phyloP scores from a whole-genome alignment of 1,140 invertebrate genomes.

The Acarapis woodi region DNA sequence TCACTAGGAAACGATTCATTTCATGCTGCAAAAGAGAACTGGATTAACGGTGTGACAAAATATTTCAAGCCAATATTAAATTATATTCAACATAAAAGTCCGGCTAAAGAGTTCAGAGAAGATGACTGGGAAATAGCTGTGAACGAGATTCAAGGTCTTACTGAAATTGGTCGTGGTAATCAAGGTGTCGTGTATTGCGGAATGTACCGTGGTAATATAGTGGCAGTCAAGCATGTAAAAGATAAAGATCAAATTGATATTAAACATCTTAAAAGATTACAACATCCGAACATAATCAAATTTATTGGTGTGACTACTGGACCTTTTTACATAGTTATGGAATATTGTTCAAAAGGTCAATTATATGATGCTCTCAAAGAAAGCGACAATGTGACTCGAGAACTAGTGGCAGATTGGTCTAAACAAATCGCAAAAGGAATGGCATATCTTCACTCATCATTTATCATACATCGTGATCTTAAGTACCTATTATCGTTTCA shows the following conservation, averaged over 20 bases:
- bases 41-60: too few relatives aligned
- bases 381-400: slow-evolving; percentile 45
- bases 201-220: slow-evolving; percentile 26
- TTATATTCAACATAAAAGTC: too few relatives aligned
- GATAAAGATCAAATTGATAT: slow-evolving; percentile 84
- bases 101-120: slow-evolving; percentile 3
- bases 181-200: slow-evolving; percentile 87
- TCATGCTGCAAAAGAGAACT: too few relatives aligned
- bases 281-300: slow-evolving; percentile 84
- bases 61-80: too few relatives aligned
- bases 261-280: slow-evolving; percentile 64
- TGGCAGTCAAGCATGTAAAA: slow-evolving; percentile 85
- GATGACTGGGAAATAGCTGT: slow-evolving; percentile 82
- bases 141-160: slow-evolving; percentile 59
- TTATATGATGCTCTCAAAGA: slow-evolving; percentile 62
- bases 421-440: slow-evolving; percentile 85
- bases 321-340: slow-evolving; percentile 86
- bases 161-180: slow-evolving; percentile 78
- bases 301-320: slow-evolving; percentile 80
- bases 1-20: too few relatives aligned
- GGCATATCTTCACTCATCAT: slow-evolving; percentile 78
- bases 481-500: too few relatives aligned
- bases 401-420: slow-evolving; percentile 59
- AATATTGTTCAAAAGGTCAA: slow-evolving; percentile 80
- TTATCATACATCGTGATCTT: slow-evolving; percentile 88